phyloP scores from a whole-genome alignment of 1,140 invertebrate genomes.

The Drosophila hydei region DNA sequence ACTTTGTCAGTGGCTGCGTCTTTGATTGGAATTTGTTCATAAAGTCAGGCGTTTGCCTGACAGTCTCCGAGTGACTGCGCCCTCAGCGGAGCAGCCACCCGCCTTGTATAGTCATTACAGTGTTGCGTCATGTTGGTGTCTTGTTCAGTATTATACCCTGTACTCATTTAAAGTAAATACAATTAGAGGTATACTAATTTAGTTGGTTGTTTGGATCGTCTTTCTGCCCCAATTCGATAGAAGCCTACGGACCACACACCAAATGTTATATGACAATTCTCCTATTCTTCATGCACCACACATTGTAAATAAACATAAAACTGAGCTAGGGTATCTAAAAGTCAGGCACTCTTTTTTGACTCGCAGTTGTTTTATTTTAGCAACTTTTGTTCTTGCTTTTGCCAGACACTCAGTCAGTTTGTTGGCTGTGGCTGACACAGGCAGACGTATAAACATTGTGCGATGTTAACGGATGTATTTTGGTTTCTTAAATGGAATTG shows the following conservation, averaged over 20 bases:
- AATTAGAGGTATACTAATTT: too few relatives aligned
- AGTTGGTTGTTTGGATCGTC: too few relatives aligned
- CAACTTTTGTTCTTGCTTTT: conserved; percentile 27
- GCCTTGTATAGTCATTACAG: conserved; percentile 48
- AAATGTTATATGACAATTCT: too few relatives aligned
- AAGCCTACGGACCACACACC: too few relatives aligned
- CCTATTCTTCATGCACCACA: too few relatives aligned
- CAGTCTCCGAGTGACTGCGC: conserved; percentile 45
- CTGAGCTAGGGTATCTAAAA: background rate
- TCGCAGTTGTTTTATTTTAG: conserved; percentile 11
- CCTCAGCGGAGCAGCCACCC: conserved; percentile 40
- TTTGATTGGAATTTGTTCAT: conserved; percentile 66
- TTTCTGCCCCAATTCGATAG: too few relatives aligned
- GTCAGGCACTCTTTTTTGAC: background rate
- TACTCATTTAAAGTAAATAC: too few relatives aligned
- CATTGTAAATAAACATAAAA: too few relatives aligned
- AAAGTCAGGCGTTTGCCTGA: conserved; percentile 32
- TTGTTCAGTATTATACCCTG: background rate
- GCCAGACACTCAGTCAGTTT: conserved; percentile 45
- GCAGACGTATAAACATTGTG: conserved; percentile 49
- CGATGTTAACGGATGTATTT: conserved; percentile 64
- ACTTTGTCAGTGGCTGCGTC: conserved; percentile 24
- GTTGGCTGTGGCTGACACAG: conserved; percentile 39
- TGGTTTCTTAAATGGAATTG: conserved; percentile 74
- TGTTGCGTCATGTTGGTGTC: conserved; percentile 43